Evolutionary conservation across 2,113 vertebrate species (phyloP), one percentile per base, ranked within the genome.

Genomic region (Microcebus jonahi): DNA sequence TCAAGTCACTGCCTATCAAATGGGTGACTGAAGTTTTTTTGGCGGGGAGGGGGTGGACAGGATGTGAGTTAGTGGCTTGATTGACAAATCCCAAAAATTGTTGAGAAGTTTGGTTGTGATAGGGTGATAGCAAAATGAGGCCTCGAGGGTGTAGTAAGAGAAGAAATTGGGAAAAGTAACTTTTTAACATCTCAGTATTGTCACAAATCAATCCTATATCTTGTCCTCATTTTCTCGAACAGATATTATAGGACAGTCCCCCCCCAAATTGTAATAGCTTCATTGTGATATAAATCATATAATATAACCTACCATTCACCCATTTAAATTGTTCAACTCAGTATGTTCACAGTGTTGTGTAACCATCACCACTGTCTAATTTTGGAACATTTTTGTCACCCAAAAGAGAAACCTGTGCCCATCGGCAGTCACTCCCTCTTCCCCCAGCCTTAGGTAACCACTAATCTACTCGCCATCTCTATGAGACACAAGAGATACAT

Each of bases 301-400:
- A 55, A 61, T 8, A 76, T 2, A 39, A 18, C 31, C 13, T 68
- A 61, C 12, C 71, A 77, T 42, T 85, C 0, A 12, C 63, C 25
- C 36, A 59, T 73, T 80, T 88, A 55, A 75, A 15, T 57, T 50
- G 27, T 12, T 20, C 18, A 45, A 8, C n/a, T 65, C 29, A 83
- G 36, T 81, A 45, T 45, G 59, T 53, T 82, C 27, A 57, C 6
- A 57, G 48, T 68, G 21, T 65, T 82, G 36, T 21, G 5, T 53
- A 93, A 50, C 48, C 34, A 63, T 77, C 34, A 50, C 42, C 29
- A 18, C 59, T 45, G 48, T 61, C 71, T 92, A 79, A 45, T 63
- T 86, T 94, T 27, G 88, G 88, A 95, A 70, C 20, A 79, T 84
- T 92, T 95, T 90, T 61, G 5, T 75, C 65, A 71, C 15, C 34